Conservation (phyloP, 2,888 invertebrate species). For the Pediacus dermestoides region DNA sequence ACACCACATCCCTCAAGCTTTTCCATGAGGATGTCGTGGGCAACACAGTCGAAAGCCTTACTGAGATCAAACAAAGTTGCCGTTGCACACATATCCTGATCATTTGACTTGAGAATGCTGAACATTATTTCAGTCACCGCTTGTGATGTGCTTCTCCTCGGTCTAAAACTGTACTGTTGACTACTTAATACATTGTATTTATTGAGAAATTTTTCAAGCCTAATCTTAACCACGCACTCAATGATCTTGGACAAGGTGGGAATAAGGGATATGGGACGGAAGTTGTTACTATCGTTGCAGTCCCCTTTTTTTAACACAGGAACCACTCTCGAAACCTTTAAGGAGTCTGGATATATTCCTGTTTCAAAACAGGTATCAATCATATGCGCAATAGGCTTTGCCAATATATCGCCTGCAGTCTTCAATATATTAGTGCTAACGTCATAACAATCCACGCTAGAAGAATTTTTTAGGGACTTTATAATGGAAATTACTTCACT, state of each 20-base stretch:
- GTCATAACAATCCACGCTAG: constrained; percentile 2
- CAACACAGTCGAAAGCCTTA: too few relatives aligned
- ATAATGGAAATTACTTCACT: too few relatives aligned
- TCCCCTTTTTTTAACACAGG: neutral
- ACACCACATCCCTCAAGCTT: too few relatives aligned
- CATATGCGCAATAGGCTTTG: neutral
- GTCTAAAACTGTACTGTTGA: neutral
- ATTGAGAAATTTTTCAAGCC: constrained; percentile 1
- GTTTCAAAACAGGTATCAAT: neutral
- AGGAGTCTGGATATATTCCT: too few relatives aligned
- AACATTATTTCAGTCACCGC: too few relatives aligned
- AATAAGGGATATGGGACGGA: constrained; percentile 1
- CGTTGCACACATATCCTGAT: too few relatives aligned
- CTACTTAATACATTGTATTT: neutral
- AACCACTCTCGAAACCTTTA: too few relatives aligned
- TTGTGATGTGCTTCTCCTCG: neutral
- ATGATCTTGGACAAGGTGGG: neutral
- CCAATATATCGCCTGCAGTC: neutral
- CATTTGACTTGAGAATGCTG: too few relatives aligned
- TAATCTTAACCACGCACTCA: neutral
- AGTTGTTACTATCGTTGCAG: neutral
- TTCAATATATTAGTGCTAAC: neutral
- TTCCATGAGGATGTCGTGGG: too few relatives aligned
- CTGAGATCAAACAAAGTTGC: too few relatives aligned
- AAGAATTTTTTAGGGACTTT: too few relatives aligned